Conservation (phyloP, 1,140 invertebrate genomes). For the Drosophila jambulina region DNA sequence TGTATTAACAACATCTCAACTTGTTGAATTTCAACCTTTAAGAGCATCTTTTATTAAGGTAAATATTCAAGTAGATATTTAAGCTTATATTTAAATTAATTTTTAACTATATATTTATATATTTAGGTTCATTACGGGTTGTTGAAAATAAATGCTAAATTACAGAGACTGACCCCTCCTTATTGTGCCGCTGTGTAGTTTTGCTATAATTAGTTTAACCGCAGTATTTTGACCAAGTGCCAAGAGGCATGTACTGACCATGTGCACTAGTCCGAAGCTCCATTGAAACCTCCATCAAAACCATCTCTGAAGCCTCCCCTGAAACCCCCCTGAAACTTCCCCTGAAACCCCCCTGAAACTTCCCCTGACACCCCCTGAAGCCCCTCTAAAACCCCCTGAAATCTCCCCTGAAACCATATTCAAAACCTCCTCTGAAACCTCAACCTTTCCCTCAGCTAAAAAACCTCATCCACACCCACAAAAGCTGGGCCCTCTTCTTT, state of each 20-base stretch:
- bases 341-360: no score
- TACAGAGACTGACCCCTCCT: not conserved
- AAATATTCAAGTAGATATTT: not conserved
- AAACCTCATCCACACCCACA: slow-evolving; percentile 12
- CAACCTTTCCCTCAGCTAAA: not conserved
- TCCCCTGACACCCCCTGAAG: not conserved
- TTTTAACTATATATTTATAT: not conserved
- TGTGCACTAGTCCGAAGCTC: slow-evolving; percentile 20
- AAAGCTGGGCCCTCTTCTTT: slow-evolving; percentile 13
- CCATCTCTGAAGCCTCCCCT: not conserved
- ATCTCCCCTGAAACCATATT: not conserved
- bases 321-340: not conserved
- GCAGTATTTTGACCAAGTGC: slow-evolving; percentile 54
- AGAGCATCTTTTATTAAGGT: not conserved
- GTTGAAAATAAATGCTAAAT: not conserved
- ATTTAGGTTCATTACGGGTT: not conserved
- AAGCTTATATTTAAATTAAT: no score
- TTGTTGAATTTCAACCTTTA: not conserved
- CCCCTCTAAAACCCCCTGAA: not conserved
- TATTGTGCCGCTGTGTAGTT: slow-evolving; percentile 3
- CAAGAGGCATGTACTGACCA: slow-evolving; percentile 51
- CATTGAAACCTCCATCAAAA: not conserved
- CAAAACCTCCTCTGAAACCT: not conserved
- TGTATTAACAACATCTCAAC: not conserved
- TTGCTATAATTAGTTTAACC: slow-evolving; percentile 75